Base-by-base conservation (phyloP, 2,113 vertebrate genomes). In the Xiphophorus maculatus region DNA sequence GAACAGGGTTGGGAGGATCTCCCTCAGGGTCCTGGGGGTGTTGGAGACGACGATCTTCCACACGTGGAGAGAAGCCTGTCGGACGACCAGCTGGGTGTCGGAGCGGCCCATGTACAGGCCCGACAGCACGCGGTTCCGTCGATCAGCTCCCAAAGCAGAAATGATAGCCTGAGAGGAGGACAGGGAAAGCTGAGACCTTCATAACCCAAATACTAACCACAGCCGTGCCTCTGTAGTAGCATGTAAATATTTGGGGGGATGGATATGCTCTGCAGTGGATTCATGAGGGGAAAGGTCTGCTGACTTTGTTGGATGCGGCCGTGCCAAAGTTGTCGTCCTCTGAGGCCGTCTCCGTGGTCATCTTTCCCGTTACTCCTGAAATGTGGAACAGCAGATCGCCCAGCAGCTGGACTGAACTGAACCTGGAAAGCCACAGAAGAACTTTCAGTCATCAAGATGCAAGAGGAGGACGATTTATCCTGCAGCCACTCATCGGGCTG, bases 11-110 rank as follows among this genome's bases (percentile, higher is more conserved):
- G 98, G 98, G 77, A 99, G 85, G 89, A 99, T 99, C 88, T 99
- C 98, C 0, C 98, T 93, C 11, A 99, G 94, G 0, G 98, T 99
- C 77, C 98, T 96, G 32, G 98, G 98, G 0, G 98, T 99, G 90
- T 99, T 99, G 15, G 98, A 96, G 66, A 99, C 98, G 1, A 99
- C 98, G 0, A 99, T 99, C 94, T 99, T 99, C 98, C 98, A 99
- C 71, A 99, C 98, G 0, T 99, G 98, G 27, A 99, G 88, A 4
- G 98, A 99, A 4, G 98, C 98, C 84, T 99, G 98, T 10, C 98
- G 95, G 30, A 99, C 98, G 5, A 98, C 97, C 84, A 99, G 94
- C 94, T 99, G 97, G 0, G 97, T 98, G 89, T 99, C 98, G 0
- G 97, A 99, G 35, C 98, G 98, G 71, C 98, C 98, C 98, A 99